A percentile compares a stretch with the other conserved stretches of the same genome.
Evolutionary conservation across 2,888 invertebrate genomes (phyloP).

Genomic region (Platynereis dumerilii): DNA sequence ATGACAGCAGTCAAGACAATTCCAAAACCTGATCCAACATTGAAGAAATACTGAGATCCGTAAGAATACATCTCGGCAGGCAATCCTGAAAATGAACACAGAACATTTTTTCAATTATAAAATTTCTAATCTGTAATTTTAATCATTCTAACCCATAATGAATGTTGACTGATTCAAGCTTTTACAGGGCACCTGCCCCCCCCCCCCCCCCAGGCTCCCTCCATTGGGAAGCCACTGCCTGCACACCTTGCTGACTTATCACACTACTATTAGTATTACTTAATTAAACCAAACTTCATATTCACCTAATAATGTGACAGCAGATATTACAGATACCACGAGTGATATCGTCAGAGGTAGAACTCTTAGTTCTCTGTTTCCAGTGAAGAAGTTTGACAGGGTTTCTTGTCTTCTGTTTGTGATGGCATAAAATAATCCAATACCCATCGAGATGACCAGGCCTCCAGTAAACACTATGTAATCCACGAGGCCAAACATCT

Average conservation of each 20-base stretch:
- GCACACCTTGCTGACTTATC: no score
- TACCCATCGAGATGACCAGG: not conserved
- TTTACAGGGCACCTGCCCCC: no score
- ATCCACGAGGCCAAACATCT: not conserved
- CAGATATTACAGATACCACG: constrained; percentile 19
- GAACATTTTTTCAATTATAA: no score
- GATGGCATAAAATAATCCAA: constrained; percentile 7
- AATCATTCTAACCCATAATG: no score
- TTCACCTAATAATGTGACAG: constrained; percentile 12
- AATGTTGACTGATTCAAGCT: no score
- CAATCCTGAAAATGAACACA: not conserved
- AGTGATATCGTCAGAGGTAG: constrained; percentile 16
- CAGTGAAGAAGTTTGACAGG: constrained; percentile 7
- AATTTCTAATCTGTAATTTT: no score
- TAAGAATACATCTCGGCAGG: constrained; percentile 11
- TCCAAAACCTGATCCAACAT: constrained; percentile 18
- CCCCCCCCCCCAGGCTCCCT: no score
- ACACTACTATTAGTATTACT: no score
- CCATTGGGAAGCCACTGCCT: no score
- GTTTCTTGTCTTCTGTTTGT: constrained; percentile 2
- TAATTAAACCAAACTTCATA: no score
- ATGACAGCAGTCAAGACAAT: constrained; percentile 14
- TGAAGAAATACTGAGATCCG: constrained; percentile 19
- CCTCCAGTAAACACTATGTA: not conserved
- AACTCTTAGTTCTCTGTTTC: not conserved